Percentiles rank a stretch among this genome's conserved stretches.
Conservation (phyloP, 2,888 invertebrate genomes). For the Eupithecia subfuscata region DNA sequence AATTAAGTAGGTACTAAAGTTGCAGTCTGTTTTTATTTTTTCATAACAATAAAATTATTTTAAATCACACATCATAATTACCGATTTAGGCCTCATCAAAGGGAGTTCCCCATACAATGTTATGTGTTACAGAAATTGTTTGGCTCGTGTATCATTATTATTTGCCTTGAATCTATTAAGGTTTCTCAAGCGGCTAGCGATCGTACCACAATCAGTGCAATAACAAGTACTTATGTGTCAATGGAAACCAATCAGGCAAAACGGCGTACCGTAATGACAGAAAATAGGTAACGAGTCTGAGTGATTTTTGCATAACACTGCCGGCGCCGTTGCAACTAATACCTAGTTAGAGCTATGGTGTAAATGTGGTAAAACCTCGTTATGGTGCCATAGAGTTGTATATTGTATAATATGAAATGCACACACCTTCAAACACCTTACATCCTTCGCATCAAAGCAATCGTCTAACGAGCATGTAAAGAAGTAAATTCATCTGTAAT, state of each 20-base stretch:
- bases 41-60: no score
- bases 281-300: constrained; percentile 37
- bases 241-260: constrained; percentile 53
- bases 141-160: constrained; percentile 16
- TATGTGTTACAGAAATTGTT: background rate
- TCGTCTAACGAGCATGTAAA: constrained; percentile 8
- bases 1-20: no score
- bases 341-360: background rate
- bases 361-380: constrained; percentile 1
- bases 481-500: constrained; percentile 16
- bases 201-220: constrained; percentile 41
- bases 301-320: constrained; percentile 29
- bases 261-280: constrained; percentile 46
- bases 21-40: no score
- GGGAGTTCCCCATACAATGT: background rate
- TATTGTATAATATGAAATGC: background rate
- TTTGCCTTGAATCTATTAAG: constrained; percentile 33
- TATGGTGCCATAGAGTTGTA: background rate
- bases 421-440: constrained; percentile 8
- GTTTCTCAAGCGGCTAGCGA: constrained; percentile 40
- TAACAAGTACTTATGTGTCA: constrained; percentile 50
- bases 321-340: constrained; percentile 1
- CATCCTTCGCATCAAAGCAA: background rate
- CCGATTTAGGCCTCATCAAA: background rate
- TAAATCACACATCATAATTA: no score